A percentile compares a stretch with the other conserved stretches of the same genome.
These are phyloP conservation scores for Oreotrochilus melanogaster DNA, from an alignment of 2,113 vertebrate genomes.

Conservation along the genomic window DNA sequence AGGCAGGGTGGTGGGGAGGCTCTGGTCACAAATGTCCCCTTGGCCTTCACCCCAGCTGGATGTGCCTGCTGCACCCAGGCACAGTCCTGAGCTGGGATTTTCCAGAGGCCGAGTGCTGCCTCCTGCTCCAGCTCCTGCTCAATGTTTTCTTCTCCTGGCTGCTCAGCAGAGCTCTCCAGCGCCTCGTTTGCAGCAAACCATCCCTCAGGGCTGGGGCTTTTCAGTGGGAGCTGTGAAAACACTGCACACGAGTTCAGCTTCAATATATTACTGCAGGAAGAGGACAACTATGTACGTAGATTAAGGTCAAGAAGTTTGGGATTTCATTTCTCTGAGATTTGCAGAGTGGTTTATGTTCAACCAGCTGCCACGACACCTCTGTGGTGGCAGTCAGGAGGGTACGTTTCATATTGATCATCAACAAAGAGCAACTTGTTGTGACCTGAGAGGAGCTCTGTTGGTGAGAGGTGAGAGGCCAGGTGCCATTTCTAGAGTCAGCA, in stretches of 20 bases:
- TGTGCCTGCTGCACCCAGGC: not conserved
- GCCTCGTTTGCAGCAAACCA: not conserved
- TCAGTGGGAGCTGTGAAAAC: not conserved
- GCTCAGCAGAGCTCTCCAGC: not conserved
- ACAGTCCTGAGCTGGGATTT: not conserved
- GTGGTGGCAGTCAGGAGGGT: not conserved
- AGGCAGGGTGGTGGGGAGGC: accelerated
- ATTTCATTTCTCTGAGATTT: not conserved
- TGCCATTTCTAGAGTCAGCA: not conserved
- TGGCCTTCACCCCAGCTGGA: not conserved
- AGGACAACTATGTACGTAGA: not conserved
- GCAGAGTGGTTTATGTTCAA: not conserved
- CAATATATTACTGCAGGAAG: not conserved
- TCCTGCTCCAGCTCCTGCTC: not conserved
- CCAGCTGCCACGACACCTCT: not conserved
- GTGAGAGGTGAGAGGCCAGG: not conserved
- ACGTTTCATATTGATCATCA: not conserved
- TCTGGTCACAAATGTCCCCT: not conserved
- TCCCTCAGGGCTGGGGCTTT: not conserved
- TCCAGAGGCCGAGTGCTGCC: not conserved
- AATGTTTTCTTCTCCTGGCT: not conserved
- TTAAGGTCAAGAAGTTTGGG: not conserved
- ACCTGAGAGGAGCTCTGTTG: not conserved
- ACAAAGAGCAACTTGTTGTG: not conserved
- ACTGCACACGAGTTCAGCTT: not conserved